phyloP scores from a whole-genome alignment of 2,113 vertebrate species.

The Marcusenius ussheri region DNA sequence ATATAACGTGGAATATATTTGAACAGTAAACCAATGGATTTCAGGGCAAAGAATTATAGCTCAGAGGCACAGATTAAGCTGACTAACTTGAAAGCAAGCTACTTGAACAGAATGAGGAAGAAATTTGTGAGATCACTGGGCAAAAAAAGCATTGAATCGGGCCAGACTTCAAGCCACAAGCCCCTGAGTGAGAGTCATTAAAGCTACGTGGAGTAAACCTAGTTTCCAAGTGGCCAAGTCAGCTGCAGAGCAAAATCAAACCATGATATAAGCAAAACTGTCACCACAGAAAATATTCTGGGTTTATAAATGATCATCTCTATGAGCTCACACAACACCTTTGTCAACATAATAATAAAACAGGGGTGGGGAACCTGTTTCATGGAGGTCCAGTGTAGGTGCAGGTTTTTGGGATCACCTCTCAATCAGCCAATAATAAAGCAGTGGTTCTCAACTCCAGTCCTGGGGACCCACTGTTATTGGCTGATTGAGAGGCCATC shows the following conservation, averaged over 20 bases:
- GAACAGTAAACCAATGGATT: background rate
- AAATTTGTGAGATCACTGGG: background rate
- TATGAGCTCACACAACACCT: background rate
- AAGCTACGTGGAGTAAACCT: background rate
- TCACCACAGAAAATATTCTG: background rate
- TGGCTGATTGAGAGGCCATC: no score
- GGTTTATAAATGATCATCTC: background rate
- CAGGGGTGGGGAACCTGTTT: no score
- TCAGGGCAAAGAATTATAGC: background rate
- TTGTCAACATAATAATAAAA: background rate
- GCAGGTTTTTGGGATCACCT: no score
- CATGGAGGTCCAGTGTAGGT: no score
- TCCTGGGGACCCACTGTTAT: no score
- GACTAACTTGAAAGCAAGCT: background rate
- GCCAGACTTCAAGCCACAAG: background rate
- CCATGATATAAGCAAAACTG: background rate
- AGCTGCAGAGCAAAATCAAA: background rate
- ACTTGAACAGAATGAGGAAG: background rate
- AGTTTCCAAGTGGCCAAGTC: background rate
- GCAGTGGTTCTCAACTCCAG: no score
- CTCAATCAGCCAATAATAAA: no score
- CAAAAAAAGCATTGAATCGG: background rate
- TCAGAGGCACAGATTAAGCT: background rate
- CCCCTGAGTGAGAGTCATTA: background rate
- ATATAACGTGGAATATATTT: background rate